phyloP scores from a whole-genome alignment of 2,113 vertebrate genomes.

The Rutilus rutilus region DNA sequence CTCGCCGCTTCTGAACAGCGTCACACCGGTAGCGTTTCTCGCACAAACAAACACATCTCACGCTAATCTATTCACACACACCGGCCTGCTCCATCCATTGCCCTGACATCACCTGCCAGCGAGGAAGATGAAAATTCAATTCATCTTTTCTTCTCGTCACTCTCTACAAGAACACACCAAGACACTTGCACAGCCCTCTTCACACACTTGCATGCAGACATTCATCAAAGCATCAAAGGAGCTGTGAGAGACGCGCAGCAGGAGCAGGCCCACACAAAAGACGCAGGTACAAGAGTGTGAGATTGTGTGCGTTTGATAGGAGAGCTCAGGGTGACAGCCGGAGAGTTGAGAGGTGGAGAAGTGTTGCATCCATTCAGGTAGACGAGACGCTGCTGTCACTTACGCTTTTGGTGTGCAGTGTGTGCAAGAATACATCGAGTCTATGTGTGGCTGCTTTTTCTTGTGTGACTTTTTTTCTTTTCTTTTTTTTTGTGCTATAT shows the following conservation, averaged over 20 bases:
- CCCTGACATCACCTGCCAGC: conserved; percentile 35
- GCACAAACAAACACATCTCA: conserved; percentile 1
- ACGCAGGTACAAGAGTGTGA: conserved; percentile 10
- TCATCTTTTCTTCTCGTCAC: conserved; percentile 28
- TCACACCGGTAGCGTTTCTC: background rate
- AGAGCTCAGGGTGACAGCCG: conserved; percentile 35
- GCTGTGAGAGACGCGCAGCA: conserved; percentile 34
- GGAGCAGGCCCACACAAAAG: conserved; percentile 49
- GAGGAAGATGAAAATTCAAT: conserved; percentile 47
- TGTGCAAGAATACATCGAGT: conserved; percentile 13
- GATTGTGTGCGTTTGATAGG: conserved; percentile 44
- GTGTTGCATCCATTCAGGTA: conserved; percentile 52
- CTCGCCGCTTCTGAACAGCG: background rate
- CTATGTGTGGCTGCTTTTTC: conserved; percentile 4
- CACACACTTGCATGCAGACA: background rate
- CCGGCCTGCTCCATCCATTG: conserved; percentile 19
- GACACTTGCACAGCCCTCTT: background rate
- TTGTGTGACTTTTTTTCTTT: background rate
- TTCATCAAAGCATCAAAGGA: conserved; percentile 44
- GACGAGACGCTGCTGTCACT: conserved; percentile 50
- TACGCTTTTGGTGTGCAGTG: conserved; percentile 31
- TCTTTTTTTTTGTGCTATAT: background rate
- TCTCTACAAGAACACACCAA: background rate
- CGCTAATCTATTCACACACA: background rate
- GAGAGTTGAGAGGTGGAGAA: conserved; percentile 32